Percentiles rank a stretch among this genome's conserved stretches.
These are phyloP conservation scores for Tipula vernalis DNA, from an alignment of 2,888 invertebrate genomes.

Conservation along the genomic window DNA sequence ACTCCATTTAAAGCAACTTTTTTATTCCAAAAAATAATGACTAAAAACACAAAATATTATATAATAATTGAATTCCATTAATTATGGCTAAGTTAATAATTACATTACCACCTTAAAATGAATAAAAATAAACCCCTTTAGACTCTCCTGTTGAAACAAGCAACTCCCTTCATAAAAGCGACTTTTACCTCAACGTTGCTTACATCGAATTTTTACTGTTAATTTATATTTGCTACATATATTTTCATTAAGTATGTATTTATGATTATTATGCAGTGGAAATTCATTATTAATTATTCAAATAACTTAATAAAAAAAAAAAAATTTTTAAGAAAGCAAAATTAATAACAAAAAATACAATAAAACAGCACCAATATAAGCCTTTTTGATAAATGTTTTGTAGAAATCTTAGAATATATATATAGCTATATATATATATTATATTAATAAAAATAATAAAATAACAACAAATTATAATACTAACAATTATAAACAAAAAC, in stretches of 20 bases:
- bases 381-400: slow-evolving; percentile 11
- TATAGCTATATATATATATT: background rate
- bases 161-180: too few relatives aligned
- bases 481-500: background rate
- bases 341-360: background rate
- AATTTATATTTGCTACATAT: background rate
- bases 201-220: too few relatives aligned
- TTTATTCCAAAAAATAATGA: too few relatives aligned
- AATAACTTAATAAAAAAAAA: background rate
- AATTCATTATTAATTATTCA: background rate
- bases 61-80: too few relatives aligned
- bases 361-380: slow-evolving; percentile 9
- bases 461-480: background rate
- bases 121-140: too few relatives aligned
- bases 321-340: background rate
- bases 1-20: too few relatives aligned
- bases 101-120: too few relatives aligned
- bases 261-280: background rate
- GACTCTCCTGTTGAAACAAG: too few relatives aligned
- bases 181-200: too few relatives aligned
- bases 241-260: background rate
- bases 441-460: background rate
- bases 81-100: too few relatives aligned
- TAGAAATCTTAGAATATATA: slow-evolving; percentile 5
- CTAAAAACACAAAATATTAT: too few relatives aligned